phyloP scores from a whole-genome alignment of 1,140 invertebrate genomes.

The Drosophila kepulauana region DNA sequence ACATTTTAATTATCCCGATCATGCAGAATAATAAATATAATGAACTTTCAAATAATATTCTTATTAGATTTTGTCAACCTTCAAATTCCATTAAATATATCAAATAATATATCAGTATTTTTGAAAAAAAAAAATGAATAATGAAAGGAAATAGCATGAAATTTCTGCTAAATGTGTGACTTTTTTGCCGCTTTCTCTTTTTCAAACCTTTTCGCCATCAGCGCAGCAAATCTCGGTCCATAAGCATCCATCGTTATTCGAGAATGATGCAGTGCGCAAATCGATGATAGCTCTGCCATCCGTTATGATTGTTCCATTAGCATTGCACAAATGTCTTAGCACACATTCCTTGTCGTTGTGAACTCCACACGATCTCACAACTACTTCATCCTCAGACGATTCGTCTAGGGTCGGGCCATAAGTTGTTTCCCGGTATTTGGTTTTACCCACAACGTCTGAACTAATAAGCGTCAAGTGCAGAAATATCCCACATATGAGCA shows the following conservation, averaged over 20 bases:
- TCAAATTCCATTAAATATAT: too few relatives aligned
- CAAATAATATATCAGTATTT: too few relatives aligned
- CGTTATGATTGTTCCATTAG: background rate
- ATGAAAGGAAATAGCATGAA: too few relatives aligned
- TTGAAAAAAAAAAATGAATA: too few relatives aligned
- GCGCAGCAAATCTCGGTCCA: conserved; percentile 8
- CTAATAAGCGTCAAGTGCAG: background rate
- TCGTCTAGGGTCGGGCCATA: background rate
- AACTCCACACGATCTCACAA: background rate
- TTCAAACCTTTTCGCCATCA: background rate
- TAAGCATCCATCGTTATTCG: background rate
- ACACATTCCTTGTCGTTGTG: conserved; percentile 8
- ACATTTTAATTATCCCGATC: too few relatives aligned
- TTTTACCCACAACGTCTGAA: background rate
- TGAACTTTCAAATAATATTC: too few relatives aligned
- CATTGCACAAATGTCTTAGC: conserved; percentile 1
- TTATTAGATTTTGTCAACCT: too few relatives aligned
- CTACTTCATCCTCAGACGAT: background rate
- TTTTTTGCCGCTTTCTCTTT: background rate
- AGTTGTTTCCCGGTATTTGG: background rate
- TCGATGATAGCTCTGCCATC: conserved; percentile 11
- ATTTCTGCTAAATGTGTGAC: too few relatives aligned
- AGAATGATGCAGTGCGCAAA: background rate
- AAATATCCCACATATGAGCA: background rate
- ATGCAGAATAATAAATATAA: too few relatives aligned